Conservation (phyloP, 1,140 invertebrate genomes). For the Tenebrio molitor region DNA sequence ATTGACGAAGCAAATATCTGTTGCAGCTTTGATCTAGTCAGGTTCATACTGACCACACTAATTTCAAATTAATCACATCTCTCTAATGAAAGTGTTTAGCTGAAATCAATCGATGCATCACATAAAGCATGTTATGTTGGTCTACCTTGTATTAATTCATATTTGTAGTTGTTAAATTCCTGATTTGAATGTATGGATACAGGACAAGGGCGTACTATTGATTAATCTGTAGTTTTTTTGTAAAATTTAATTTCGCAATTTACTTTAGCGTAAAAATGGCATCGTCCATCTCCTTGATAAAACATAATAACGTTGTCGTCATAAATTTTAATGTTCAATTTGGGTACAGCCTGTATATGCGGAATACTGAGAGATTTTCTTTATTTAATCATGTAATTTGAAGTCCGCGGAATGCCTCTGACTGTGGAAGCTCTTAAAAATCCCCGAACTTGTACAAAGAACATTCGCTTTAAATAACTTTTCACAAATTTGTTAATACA, state of each 20-base stretch:
- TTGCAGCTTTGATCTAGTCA: no score
- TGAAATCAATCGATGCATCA: no score
- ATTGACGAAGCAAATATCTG: no score
- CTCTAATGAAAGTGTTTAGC: no score
- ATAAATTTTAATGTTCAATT: constrained; percentile 31
- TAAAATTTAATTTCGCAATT: background rate
- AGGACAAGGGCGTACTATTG: no score
- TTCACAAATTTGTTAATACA: constrained; percentile 15
- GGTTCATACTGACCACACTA: no score
- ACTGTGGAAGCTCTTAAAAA: constrained; percentile 14
- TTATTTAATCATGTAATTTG: constrained; percentile 27
- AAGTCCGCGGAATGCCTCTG: background rate
- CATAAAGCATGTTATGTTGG: no score
- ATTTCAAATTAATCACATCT: no score
- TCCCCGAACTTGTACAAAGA: background rate
- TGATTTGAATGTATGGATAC: no score
- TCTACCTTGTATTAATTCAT: no score
- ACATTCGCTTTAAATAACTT: background rate
- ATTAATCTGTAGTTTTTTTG: background rate
- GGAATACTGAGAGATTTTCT: constrained; percentile 15
- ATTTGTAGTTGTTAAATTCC: no score
- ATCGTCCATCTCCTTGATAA: background rate
- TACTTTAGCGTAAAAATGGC: background rate
- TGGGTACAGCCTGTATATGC: background rate
- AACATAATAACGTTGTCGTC: background rate